Base-by-base conservation (phyloP, 2,113 vertebrate species). In the Neodon shergylaensis region DNA sequence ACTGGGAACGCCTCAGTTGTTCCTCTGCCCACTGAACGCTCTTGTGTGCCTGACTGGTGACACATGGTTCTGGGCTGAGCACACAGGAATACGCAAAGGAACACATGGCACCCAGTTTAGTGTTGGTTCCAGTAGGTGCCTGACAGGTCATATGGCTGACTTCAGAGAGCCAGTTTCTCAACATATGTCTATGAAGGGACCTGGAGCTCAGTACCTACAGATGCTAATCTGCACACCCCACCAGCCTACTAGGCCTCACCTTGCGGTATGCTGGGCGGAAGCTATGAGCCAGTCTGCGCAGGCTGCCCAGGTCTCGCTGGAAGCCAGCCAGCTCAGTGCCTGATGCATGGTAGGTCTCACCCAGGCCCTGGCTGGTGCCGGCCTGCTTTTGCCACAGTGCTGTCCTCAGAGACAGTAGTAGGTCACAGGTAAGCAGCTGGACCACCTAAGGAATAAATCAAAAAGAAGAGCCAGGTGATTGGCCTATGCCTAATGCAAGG, bases 261-360 rank as follows among this genome's bases (percentile, higher is more conserved):
- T 99, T 99, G 98, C 99, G 99, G 66, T 99, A 99, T 0, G 99
- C 99, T 0, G 99, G 99, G 94, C 99, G 98, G 98, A 99, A 99
- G 97, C 98, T 98, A 76, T 99, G 99, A 2, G 99, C 99, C 94
- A 99, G 98, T 96, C 99, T 99, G 93, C 99, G 98, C 84, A 99
- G 98, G 42, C 99, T 99, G 95, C 99, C 99, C 5, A 99, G 99
- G 98, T 99, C 99, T 0, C 99, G 98, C 97, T 99, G 99, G 98
- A 99, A 99, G 92, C 99, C 99, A 0, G 99, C 99, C 97, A 99
- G 97, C 97, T 99, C 99, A 0, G 99, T 97, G 2, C 99, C 98
- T 0, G 99, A 99, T 1, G 99, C 99, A 0, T 99, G 99, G 97
- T 99, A 99, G 5, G 99, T 98, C 95, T 99, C 99, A 1, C 99